Base-by-base conservation (phyloP, 1,140 invertebrate species). In the Druon quercuslanigerum region DNA sequence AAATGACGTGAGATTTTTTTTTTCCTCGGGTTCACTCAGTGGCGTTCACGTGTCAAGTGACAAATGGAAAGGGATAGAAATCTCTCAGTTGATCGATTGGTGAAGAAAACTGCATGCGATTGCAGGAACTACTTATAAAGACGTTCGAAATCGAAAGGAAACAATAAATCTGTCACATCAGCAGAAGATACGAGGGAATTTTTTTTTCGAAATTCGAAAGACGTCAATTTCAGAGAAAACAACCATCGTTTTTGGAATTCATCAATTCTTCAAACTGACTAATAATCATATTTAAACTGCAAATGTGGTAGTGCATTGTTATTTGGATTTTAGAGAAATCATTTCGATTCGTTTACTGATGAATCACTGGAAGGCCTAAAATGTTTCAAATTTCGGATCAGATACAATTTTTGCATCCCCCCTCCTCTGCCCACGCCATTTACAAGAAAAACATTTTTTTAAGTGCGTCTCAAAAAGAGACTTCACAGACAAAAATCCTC, bases 51-150 rank as follows among this genome's bases (percentile, higher is more conserved):
- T 57, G 56, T 57, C 56, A 57, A 57, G 56, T 57, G 56, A 57
- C 56, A 57, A 57, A 57, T 57, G 56, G 56, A 57, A 57, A 66
- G 25, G 57, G 57, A 60, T 33, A 60, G 57, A 25, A 66, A 66
- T 66, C 60, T 16, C 13, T 46, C 12, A 19, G 20, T 1, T 60
- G 25, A 66, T 66, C 33, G 60, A 66, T 40, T 66, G 60, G 16
- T 66, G 14, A 13, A 66, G 33, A 66, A 66, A 66, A 66, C 60
- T 66, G 60, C 60, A 66, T 46, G 33, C 60, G 25, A 66, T 66
- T 40, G 60, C 60, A 9, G 60, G 60, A 66, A 66, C 56, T 20
- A 60, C 20, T 60, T 19, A 25, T 56, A 56, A 17, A 56, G 9
- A 46, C 60, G n/a, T 40, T 66, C 60, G 60, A 46, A 46, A 46